Percentiles rank a stretch among this genome's conserved stretches.
Conservation (phyloP, 2,797 vertebrate species). For the Ctenopoma kingsleyae region DNA sequence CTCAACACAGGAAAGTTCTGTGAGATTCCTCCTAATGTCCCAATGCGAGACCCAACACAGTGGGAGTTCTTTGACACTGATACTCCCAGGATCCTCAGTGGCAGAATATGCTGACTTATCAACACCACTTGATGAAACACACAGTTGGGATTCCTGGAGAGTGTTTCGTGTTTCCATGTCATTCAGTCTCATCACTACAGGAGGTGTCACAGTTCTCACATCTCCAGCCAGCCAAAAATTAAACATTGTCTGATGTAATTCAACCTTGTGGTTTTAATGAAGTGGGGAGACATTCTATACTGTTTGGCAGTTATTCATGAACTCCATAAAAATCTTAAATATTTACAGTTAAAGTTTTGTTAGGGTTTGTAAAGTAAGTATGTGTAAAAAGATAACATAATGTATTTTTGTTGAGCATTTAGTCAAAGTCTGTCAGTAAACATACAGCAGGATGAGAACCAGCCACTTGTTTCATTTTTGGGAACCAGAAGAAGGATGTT, state of each 20-base stretch:
- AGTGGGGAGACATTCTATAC: neutral
- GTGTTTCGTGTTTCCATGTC: conserved; percentile 65
- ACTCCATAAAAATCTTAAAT: conserved; percentile 1
- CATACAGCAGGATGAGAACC: conserved; percentile 66
- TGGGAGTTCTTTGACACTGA: conserved; percentile 62
- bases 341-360: conserved; percentile 11
- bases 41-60: conserved; percentile 40
- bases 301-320: conserved; percentile 11
- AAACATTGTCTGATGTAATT: conserved; percentile 16
- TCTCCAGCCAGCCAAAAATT: conserved; percentile 31
- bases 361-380: conserved; percentile 28
- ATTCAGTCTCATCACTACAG: conserved; percentile 51
- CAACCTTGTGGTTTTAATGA: neutral
- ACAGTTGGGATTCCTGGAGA: conserved; percentile 68
- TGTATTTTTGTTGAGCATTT: conserved; percentile 36
- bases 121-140: conserved; percentile 75
- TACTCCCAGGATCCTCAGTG: conserved; percentile 59
- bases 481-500: conserved; percentile 53
- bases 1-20: conserved; percentile 49
- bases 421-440: conserved; percentile 50
- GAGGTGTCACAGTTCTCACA: conserved; percentile 40
- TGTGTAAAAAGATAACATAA: conserved; percentile 25
- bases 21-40: conserved; percentile 41
- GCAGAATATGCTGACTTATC: conserved; percentile 73
- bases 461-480: conserved; percentile 59